Conservation (phyloP, 2,797 vertebrate species). For the Glyptemys insculpta region DNA sequence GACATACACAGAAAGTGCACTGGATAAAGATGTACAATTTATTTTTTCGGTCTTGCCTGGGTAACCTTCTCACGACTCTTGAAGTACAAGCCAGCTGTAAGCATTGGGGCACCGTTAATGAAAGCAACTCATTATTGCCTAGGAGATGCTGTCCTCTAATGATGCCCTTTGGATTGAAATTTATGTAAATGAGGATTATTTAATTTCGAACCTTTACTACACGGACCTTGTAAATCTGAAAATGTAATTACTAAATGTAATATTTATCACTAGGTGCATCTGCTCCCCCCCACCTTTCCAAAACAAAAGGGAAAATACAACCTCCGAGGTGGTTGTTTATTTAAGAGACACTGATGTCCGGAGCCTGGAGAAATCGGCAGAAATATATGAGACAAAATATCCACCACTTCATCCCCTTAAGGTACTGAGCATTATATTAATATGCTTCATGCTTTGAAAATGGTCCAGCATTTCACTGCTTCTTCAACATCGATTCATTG, state of each 20-base stretch:
- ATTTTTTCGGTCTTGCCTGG: conserved; percentile 43
- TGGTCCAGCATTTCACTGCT: neutral
- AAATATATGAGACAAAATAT: neutral
- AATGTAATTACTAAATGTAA: conserved; percentile 74
- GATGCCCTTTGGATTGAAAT: conserved; percentile 58
- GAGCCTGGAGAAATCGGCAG: neutral
- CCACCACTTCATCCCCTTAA: neutral
- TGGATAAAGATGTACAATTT: conserved; percentile 52
- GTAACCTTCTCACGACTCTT: conserved; percentile 7
- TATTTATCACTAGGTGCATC: conserved; percentile 51
- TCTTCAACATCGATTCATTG: neutral
- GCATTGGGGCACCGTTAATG: conserved; percentile 61
- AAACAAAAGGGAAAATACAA: neutral
- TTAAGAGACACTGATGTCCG: neutral
- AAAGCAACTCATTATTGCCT: conserved; percentile 67
- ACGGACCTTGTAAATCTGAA: conserved; percentile 65
- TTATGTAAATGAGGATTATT: conserved; percentile 72
- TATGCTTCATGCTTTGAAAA: conserved; percentile 1
- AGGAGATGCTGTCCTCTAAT: conserved; percentile 50
- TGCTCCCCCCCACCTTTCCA: neutral
- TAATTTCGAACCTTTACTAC: conserved; percentile 66
- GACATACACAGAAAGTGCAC: neutral
- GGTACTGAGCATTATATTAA: neutral
- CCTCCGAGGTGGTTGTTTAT: neutral
- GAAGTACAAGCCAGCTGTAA: conserved; percentile 33